Evolutionary conservation across 2,113 vertebrate genomes (phyloP).

Genomic region (Prolemur simus): DNA sequence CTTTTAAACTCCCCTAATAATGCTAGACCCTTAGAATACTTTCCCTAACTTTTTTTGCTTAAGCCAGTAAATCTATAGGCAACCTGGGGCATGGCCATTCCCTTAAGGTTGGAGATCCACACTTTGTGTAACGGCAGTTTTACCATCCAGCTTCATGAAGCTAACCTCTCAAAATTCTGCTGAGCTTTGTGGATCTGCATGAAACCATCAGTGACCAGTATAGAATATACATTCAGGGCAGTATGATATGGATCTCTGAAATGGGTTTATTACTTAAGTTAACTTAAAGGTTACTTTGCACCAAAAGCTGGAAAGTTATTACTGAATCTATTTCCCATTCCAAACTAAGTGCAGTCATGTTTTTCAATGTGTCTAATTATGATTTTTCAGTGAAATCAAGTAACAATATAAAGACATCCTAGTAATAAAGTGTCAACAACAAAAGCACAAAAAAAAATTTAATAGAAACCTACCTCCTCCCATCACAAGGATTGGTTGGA

Average conservation of each 20-base stretch:
- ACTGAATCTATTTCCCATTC: background rate
- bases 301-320: background rate
- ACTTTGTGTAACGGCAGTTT: background rate
- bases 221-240: background rate
- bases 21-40: background rate
- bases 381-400: background rate
- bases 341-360: background rate
- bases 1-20: background rate
- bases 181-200: background rate
- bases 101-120: too few species aligned
- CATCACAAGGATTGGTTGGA: background rate
- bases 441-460: background rate
- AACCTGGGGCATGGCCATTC: background rate
- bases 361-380: background rate
- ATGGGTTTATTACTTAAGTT: background rate
- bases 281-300: background rate
- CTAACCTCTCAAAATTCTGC: background rate
- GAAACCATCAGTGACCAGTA: background rate
- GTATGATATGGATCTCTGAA: background rate
- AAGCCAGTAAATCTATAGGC: background rate
- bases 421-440: background rate
- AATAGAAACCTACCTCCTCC: background rate
- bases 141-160: background rate
- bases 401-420: background rate
- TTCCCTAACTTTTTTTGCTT: background rate